These are phyloP conservation scores for Phyllopteryx taeniolatus DNA, from an alignment of 2,113 vertebrate genomes.

Conservation along the genomic window DNA sequence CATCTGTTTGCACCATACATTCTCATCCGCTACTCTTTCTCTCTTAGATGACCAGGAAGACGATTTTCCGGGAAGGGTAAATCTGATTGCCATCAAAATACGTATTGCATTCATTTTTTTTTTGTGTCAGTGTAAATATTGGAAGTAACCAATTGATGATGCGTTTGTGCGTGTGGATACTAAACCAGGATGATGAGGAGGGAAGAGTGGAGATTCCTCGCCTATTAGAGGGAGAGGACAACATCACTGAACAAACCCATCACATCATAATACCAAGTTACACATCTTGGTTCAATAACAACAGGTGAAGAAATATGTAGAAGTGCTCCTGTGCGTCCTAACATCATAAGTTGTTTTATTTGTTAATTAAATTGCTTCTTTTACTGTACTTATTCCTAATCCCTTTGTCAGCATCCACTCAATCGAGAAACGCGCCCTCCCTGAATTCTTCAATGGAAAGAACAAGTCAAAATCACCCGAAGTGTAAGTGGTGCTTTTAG, in stretches of 20 bases:
- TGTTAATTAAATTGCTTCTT: neutral
- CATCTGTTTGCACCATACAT: neutral
- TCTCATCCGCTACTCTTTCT: neutral
- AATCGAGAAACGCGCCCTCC: conserved; percentile 91
- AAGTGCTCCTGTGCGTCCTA: neutral
- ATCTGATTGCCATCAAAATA: neutral
- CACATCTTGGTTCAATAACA: conserved; percentile 96
- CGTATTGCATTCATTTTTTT: neutral
- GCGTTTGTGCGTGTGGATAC: neutral
- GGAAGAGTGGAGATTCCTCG: conserved; percentile 82
- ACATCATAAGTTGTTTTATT: neutral
- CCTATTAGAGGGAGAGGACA: conserved; percentile 87
- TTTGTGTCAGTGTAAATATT: neutral
- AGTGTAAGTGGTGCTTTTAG: conserved; percentile 80
- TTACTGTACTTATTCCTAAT: too few species aligned
- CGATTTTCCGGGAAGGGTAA: conserved; percentile 90
- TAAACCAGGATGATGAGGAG: conserved; percentile 85
- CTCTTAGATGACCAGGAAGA: conserved; percentile 94
- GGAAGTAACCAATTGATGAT: neutral
- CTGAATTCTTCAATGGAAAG: conserved; percentile 95
- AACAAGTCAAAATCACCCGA: conserved; percentile 98
- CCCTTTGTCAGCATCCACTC: conserved; percentile 81
- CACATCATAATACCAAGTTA: conserved; percentile 98
- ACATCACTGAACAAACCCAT: conserved; percentile 91
- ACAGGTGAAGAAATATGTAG: conserved; percentile 76